Evolutionary conservation across 2,888 invertebrate genomes (phyloP).

Genomic region (Machimus atricapillus): DNA sequence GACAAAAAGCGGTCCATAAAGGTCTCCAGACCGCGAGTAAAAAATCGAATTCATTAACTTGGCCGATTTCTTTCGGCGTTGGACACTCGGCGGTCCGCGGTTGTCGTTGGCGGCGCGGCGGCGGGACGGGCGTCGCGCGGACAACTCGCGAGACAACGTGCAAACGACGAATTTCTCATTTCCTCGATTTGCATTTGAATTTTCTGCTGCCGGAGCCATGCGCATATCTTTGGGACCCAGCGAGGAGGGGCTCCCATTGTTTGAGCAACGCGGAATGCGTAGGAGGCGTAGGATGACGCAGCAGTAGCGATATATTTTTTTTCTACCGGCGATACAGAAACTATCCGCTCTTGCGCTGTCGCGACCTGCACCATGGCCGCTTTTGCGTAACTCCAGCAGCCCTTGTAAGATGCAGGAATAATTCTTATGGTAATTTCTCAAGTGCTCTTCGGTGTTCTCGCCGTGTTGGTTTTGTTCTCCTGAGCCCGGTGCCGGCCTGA

Average conservation of each 20-base stretch:
- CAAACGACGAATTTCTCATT: constrained; percentile 35
- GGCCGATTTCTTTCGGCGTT: constrained; percentile 12
- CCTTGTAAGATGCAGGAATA: background rate
- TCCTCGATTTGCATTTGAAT: constrained; percentile 24
- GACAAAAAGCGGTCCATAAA: background rate
- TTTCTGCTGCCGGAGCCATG: background rate
- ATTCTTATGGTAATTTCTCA: constrained; percentile 26
- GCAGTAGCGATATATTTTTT: constrained; percentile 21
- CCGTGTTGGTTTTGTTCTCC: background rate
- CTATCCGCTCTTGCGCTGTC: background rate
- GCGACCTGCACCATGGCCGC: background rate
- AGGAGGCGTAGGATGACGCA: constrained; percentile 25
- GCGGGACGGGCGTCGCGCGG: background rate
- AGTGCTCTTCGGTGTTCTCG: constrained; percentile 5
- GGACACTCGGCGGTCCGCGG: background rate
- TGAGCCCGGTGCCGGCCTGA: background rate
- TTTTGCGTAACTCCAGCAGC: constrained; percentile 20
- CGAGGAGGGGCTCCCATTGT: background rate
- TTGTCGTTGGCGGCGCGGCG: too few relatives aligned
- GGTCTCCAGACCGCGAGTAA: background rate
- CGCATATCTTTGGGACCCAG: background rate
- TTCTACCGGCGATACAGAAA: background rate
- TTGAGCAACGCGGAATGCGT: constrained; percentile 11
- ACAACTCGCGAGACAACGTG: background rate
- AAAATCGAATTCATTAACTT: constrained; percentile 27